Base-by-base conservation (phyloP, 2,888 invertebrate species). In the Lydus trimaculatus region DNA sequence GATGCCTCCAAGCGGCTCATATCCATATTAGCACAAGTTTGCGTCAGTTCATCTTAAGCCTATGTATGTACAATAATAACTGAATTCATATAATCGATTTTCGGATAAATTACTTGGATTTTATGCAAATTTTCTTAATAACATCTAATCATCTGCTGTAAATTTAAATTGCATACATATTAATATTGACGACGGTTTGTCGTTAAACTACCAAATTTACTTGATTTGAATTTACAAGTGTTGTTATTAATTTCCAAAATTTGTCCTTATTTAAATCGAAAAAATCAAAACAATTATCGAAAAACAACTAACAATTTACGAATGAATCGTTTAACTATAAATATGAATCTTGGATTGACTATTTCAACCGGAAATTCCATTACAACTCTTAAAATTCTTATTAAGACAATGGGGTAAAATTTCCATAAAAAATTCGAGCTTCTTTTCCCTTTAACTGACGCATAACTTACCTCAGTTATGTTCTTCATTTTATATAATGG, bases 51-150 rank as follows among this genome's bases (percentile, higher is more conserved):
- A n/a, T 6, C 17, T 43, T 43, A 43, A 43, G 33, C 36, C 15
- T 48, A 48, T 8, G 11, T 48, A 48, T 43, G 39, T 48, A 70
- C 62, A 70, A 70, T 67, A 70, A 70, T 70, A 66, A 70, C 67
- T 64, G 52, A 39, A 59, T 65, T 62, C 43, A 63, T 61, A 70
- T 67, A 65, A 70, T 70, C 67, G 67, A 70, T 70, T 65, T 59
- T 59, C 17, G 65, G 64, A 62, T 67, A 62, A 70, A 70, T 70
- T 65, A 59, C 70, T 70, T 67, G 58, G 67, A 67, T 70, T 67
- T 52, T 48, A 70, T 70, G 70, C 67, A 70, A 70, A 70, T 70
- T 70, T 48, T 65, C 70, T 67, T 67, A 67, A 70, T 70, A 65
- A 58, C 59, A 43, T 43, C 62, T 64, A 66, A 66, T 70, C 70